Evolutionary conservation across 2,888 invertebrate species (phyloP), one percentile per base, ranked within the genome.

Genomic region (Clivina fossor): DNA sequence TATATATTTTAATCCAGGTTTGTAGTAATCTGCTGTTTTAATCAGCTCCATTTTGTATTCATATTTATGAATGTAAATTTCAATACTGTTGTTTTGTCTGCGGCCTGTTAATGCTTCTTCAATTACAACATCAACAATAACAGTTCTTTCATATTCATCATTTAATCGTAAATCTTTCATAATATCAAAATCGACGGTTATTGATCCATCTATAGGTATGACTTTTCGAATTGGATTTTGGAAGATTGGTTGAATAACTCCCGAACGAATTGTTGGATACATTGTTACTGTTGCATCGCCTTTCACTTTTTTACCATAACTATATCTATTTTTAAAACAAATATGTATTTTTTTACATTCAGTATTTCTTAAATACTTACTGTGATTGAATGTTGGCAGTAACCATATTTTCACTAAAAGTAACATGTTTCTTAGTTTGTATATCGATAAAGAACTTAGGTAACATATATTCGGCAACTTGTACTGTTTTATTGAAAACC

Each of bases 391-490:
- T 81, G 16, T 89, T 87, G 18, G 89, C 88, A 15, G 80, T 81
- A 41, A 96, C 80, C 59, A 85, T 82, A 37, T 85, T 86, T 48
- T 93, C 91, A 61, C 84, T 84, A 69, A 90, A 88, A 1, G 93
- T 86, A 4, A 87, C 82, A 71, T 92, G 91, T 49, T 87, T 82
- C 1, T 91, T 88, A 24, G 93, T 81, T 61, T 89, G 84, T 58
- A 97, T 84, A 22, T 82, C 82, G 57, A 97, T 90, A 68, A 94
- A 86, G 73, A 95, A 98, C 70, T 95, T 95, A 0, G 98, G 98
- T 62, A 93, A 75, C 51, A 97, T 88, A 66, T 93, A 94, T 74
- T 93, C 91, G 4, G 93, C 92, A 4, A 96, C 90, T 69, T 89
- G 82, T 60, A 93, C 82, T 7, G 79, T 79, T 67, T 89, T 87